Conservation (phyloP, 2,888 invertebrate species). For the Polyommatus iphigenia region DNA sequence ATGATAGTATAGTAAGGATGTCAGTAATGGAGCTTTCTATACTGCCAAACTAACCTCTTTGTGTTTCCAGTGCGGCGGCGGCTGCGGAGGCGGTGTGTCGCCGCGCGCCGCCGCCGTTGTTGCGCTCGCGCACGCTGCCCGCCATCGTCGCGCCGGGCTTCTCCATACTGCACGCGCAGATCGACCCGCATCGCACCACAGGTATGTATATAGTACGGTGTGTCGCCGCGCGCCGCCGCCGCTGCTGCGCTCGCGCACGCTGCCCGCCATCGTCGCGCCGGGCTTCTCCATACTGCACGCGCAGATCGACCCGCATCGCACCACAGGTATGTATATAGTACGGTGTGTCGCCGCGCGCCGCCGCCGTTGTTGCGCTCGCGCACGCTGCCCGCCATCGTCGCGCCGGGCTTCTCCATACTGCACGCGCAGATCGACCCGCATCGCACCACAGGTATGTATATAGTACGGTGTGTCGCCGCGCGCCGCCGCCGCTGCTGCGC, state of each 20-base stretch:
- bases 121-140: slow-evolving; percentile 91
- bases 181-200: slow-evolving; percentile 83
- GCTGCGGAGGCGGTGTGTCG: slow-evolving; percentile 73
- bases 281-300: slow-evolving; percentile 90
- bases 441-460: slow-evolving; percentile 61
- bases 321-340: slow-evolving; percentile 51
- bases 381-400: slow-evolving; percentile 92
- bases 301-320: slow-evolving; percentile 86
- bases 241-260: slow-evolving; percentile 89
- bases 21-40: too few relatives aligned
- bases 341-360: slow-evolving; percentile 77
- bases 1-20: too few relatives aligned
- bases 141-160: slow-evolving; percentile 93
- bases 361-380: slow-evolving; percentile 90
- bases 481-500: slow-evolving; percentile 88
- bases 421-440: slow-evolving; percentile 90
- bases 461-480: slow-evolving; percentile 65
- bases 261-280: slow-evolving; percentile 93
- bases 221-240: slow-evolving; percentile 84
- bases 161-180: slow-evolving; percentile 89
- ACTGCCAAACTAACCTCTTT: not conserved
- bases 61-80: slow-evolving; percentile 63
- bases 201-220: slow-evolving; percentile 56
- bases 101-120: slow-evolving; percentile 85
- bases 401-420: slow-evolving; percentile 90